phyloP scores from a whole-genome alignment of 2,888 invertebrate species.

The Acanthoscelides obtectus region DNA sequence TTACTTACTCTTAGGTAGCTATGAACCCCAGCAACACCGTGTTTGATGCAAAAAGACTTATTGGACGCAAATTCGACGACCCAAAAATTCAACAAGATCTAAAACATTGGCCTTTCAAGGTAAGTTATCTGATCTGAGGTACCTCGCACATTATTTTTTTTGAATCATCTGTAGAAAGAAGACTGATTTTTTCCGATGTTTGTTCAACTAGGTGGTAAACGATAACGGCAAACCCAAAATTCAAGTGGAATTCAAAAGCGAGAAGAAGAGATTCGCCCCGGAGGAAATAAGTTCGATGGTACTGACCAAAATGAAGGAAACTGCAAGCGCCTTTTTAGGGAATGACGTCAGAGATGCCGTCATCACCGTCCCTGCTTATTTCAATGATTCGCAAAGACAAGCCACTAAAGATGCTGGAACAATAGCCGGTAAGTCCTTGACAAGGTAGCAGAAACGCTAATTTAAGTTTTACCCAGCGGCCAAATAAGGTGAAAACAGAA shows the following conservation, averaged over 20 bases:
- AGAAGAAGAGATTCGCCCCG: slow-evolving; percentile 59
- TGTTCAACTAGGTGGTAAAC: slow-evolving; percentile 53
- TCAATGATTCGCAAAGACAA: slow-evolving; percentile 66
- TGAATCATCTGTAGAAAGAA: too few relatives aligned
- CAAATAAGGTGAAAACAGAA: too few relatives aligned
- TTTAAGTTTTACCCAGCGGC: too few relatives aligned
- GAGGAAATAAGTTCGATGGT: slow-evolving; percentile 69
- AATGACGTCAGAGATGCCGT: slow-evolving; percentile 51
- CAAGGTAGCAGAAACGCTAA: too few relatives aligned
- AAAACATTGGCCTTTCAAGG: slow-evolving; percentile 81
- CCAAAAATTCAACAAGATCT: slow-evolving; percentile 72
- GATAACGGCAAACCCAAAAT: slow-evolving; percentile 61
- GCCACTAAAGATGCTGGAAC: slow-evolving; percentile 76
- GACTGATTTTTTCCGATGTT: too few relatives aligned
- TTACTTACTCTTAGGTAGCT: slow-evolving; percentile 51
- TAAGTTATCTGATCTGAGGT: too few relatives aligned
- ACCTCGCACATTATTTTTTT: too few relatives aligned
- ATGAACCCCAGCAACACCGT: slow-evolving; percentile 72
- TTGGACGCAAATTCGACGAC: slow-evolving; percentile 75
- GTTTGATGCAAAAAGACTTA: slow-evolving; percentile 47
- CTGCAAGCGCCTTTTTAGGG: slow-evolving; percentile 48
- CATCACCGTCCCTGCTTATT: slow-evolving; percentile 31
- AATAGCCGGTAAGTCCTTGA: slow-evolving; percentile 34
- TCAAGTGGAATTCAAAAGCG: slow-evolving; percentile 60
- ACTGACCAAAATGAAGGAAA: slow-evolving; percentile 46